phyloP scores from a whole-genome alignment of 1,140 invertebrate genomes.

The Phymastichus coffea region DNA sequence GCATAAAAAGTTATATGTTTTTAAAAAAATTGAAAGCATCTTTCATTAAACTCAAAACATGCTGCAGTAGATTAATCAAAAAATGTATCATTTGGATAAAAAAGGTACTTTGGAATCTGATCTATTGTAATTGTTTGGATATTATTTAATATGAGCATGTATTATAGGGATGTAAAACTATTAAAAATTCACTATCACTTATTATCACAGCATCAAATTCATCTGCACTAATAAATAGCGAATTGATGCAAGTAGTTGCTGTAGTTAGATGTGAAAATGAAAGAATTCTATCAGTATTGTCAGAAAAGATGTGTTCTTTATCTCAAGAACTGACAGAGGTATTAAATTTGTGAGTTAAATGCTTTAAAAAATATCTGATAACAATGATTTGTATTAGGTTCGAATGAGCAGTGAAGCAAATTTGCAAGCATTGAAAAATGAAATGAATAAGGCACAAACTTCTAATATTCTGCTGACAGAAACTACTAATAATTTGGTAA shows the following conservation, averaged over 20 bases:
- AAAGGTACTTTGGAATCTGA: conserved; percentile 30
- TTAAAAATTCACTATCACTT: conserved; percentile 15
- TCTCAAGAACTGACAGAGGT: conserved; percentile 37
- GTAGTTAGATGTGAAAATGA: conserved; percentile 33
- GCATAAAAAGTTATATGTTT: conserved; percentile 2
- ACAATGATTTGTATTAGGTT: conserved; percentile 26
- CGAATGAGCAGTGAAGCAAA: conserved; percentile 26
- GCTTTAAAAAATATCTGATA: neutral
- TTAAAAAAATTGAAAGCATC: conserved; percentile 14
- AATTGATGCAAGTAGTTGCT: conserved; percentile 24
- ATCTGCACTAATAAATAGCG: neutral
- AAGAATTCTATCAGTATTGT: conserved; percentile 27
- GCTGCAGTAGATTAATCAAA: conserved; percentile 35
- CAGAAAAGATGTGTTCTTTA: conserved; percentile 34
- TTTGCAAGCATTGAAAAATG: conserved; percentile 28
- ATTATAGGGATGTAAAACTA: conserved; percentile 21
- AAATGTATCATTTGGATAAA: conserved; percentile 29
- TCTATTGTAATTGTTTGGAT: neutral
- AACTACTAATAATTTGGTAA: conserved; percentile 29
- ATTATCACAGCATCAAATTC: neutral
- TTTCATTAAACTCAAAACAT: conserved; percentile 21
- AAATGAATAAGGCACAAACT: conserved; percentile 30
- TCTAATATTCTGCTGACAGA: conserved; percentile 29
- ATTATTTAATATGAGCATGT: conserved; percentile 15
- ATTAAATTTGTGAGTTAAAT: too few species aligned